Conservation (phyloP, 2,888 invertebrate genomes). For the Orchesella flavescens region DNA sequence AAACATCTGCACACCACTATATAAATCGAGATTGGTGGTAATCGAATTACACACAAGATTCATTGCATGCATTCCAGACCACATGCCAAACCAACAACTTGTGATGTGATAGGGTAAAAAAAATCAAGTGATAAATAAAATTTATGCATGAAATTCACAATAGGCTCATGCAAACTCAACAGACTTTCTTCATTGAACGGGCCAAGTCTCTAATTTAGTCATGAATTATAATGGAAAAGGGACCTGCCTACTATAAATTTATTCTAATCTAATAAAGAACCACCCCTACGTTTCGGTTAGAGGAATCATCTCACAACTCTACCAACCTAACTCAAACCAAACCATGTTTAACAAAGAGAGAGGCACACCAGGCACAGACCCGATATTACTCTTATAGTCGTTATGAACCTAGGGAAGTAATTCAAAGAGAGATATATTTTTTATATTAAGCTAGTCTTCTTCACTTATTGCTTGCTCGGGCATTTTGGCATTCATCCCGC, state of each 20-base stretch:
- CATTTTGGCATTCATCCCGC: conserved; percentile 51
- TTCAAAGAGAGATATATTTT: no score
- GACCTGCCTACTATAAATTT: conserved; percentile 53
- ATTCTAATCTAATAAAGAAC: conserved; percentile 48
- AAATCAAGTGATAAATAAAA: conserved; percentile 8
- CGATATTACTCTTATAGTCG: no score
- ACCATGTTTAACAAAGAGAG: no score
- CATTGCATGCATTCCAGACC: not conserved
- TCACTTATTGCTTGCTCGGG: not conserved
- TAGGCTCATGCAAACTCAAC: conserved; percentile 2
- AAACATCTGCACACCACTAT: no score
- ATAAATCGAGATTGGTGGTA: not conserved
- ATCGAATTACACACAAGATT: not conserved
- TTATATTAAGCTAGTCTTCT: not conserved
- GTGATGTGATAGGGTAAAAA: no score
- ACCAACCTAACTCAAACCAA: no score
- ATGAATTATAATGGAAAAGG: conserved; percentile 39
- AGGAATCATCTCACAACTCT: not conserved
- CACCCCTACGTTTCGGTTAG: conserved; percentile 22
- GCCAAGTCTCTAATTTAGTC: conserved; percentile 33
- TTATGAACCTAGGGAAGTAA: no score
- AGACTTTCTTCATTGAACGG: conserved; percentile 11
- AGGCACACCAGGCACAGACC: no score
- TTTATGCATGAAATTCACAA: conserved; percentile 7
- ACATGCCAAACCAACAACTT: not conserved